Base-by-base conservation (phyloP, 2,888 invertebrate species). In the Phengaris alcon region DNA sequence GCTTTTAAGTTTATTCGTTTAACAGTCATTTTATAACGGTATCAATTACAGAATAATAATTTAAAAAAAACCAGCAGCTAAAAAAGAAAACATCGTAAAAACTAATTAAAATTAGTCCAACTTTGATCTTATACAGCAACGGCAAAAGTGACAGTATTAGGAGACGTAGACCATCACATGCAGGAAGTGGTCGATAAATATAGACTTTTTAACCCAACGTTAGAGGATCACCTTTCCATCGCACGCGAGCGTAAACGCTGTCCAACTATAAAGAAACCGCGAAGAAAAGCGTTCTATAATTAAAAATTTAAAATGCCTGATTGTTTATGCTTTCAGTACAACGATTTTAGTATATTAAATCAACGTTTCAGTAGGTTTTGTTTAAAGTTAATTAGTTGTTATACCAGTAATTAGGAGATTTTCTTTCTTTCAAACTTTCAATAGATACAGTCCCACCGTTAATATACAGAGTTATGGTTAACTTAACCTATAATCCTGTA, bases 111-210 rank as follows among this genome's bases (percentile, higher is more conserved):
- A 72, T 72, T 54, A 52, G 72, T 72, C 64, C 72, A 54, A 72
- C 72, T 70, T 51, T 52, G 54, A 72, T 72, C 54, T 52, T 72
- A 54, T 72, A 35, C 35, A 35, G 22, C 72, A 72, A 15, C 70
- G 54, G 22, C 15, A 44, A 15, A 35, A 44, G 44, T 35, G 64
- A 22, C 35, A 52, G 52, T 69, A n/a, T 69, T 69, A 52, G 72
- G 54, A 64, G 64, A 72, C 35, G 35, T 52, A 22, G 52, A 72
- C 72, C 68, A 76, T 74, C 22, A 73, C 75, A 73, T 64, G 54
- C 88, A 88, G 90, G 90, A 90, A 89, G 85, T 81, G 68, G 70
- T 35, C 69, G 76, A 80, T 86, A 86, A 84, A 85, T 83, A 82
- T 84, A 84, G 81, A 79, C 69, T 82, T 83, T 81, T 81, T 79